Evolutionary conservation across 2,113 vertebrate genomes (phyloP).

Genomic region (Cairina moschata): DNA sequence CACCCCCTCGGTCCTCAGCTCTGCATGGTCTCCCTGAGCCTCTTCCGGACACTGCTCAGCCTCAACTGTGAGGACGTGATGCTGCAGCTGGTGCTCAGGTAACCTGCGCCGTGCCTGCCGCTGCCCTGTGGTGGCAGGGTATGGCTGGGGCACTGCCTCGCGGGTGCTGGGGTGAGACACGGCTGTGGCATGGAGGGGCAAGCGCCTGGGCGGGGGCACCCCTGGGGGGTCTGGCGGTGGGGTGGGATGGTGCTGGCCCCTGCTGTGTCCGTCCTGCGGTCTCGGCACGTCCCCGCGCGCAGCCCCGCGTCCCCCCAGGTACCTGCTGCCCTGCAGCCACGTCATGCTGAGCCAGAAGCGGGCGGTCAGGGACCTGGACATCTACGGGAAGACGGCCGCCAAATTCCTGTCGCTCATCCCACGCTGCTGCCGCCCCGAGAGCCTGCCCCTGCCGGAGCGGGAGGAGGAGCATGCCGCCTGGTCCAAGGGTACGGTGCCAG

Average conservation of each 20-base stretch:
- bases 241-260: background rate
- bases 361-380: slow-evolving; percentile 90
- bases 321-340: slow-evolving; percentile 95
- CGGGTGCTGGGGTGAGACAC: background rate
- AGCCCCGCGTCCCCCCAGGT: slow-evolving; percentile 74
- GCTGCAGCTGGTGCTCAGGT: slow-evolving; percentile 97
- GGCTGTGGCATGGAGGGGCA: background rate
- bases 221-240: background rate
- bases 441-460: slow-evolving; percentile 66
- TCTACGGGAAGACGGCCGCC: slow-evolving; percentile 91
- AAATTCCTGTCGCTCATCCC: slow-evolving; percentile 96
- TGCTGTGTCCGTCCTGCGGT: background rate
- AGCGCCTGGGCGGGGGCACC: too few species aligned
- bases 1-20: slow-evolving; percentile 75
- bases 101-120: background rate
- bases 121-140: background rate
- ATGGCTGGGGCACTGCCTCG: background rate
- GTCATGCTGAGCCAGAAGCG: slow-evolving; percentile 97
- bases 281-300: background rate
- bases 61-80: slow-evolving; percentile 96
- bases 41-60: slow-evolving; percentile 94
- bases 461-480: slow-evolving; percentile 85
- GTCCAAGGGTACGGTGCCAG: slow-evolving; percentile 81
- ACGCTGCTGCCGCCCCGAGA: slow-evolving; percentile 84
- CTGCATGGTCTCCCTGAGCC: slow-evolving; percentile 96